A percentile compares a stretch with the other conserved stretches of the same genome.
These are phyloP conservation scores for Drosophila simulans DNA, from an alignment of 1,140 invertebrate genomes.

Conservation along the genomic window DNA sequence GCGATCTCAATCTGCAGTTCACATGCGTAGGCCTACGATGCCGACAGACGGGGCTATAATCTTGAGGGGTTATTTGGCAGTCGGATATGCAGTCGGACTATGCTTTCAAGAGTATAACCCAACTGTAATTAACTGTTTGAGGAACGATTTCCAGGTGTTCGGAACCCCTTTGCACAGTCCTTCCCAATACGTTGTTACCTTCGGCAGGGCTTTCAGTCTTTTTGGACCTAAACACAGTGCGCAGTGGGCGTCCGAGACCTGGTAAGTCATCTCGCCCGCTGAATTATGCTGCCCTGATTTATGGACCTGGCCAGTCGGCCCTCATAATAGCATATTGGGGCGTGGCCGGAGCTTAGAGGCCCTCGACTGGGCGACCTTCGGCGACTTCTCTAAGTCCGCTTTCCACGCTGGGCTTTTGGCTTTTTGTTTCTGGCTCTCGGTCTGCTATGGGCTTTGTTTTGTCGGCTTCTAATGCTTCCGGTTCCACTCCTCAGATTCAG, in stretches of 20 bases:
- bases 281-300: slow-evolving; percentile 45
- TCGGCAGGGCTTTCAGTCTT: background rate
- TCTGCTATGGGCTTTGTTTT: slow-evolving; percentile 20
- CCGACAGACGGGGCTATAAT: too few species aligned
- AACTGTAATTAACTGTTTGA: too few species aligned
- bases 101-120: too few species aligned
- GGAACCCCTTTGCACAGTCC: too few species aligned
- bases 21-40: too few species aligned
- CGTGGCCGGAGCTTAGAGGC: slow-evolving; percentile 5
- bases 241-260: too few species aligned
- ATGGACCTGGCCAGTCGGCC: slow-evolving; percentile 15
- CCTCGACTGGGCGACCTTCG: slow-evolving; percentile 6
- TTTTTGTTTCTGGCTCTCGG: slow-evolving; percentile 18
- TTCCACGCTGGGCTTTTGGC: slow-evolving; percentile 43
- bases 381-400: slow-evolving; percentile 42
- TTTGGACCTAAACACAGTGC: background rate
- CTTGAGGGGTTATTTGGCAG: too few species aligned
- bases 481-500: slow-evolving; percentile 43
- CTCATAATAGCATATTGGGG: slow-evolving; percentile 1
- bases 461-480: slow-evolving; percentile 76
- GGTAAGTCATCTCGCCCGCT: background rate
- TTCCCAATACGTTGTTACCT: background rate
- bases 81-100: too few species aligned
- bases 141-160: too few species aligned
- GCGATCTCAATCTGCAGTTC: background rate